Percentiles rank a stretch among this genome's conserved stretches.
Conservation (phyloP, 2,797 vertebrate species). For the Danio aesculapii region DNA sequence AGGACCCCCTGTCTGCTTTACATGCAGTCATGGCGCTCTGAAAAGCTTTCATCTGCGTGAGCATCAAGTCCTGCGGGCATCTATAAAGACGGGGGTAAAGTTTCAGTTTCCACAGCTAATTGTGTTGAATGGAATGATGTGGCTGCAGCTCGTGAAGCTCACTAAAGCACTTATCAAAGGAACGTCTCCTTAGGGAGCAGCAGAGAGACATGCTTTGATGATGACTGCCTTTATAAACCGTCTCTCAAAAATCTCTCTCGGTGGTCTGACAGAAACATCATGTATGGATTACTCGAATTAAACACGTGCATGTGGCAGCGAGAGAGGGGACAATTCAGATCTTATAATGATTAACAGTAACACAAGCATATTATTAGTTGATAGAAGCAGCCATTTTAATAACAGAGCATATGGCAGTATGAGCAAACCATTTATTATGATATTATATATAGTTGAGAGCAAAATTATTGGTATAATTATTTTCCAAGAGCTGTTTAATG, state of each 20-base stretch:
- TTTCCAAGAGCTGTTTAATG: too few relatives aligned
- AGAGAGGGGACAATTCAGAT: background rate
- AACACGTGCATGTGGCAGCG: constrained; percentile 23
- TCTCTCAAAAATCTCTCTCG: constrained; percentile 11
- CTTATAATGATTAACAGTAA: background rate
- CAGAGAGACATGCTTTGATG: constrained; percentile 36
- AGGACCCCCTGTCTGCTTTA: constrained; percentile 60
- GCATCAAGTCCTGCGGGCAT: constrained; percentile 47
- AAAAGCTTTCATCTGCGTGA: constrained; percentile 74
- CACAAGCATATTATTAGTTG: background rate
- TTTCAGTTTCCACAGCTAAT: constrained; percentile 50
- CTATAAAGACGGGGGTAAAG: constrained; percentile 44
- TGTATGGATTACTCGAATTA: constrained; percentile 25
- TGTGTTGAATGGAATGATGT: constrained; percentile 30
- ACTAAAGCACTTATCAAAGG: constrained; percentile 50
- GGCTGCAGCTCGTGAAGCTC: constrained; percentile 31
- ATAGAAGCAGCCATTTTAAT: background rate
- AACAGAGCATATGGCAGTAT: background rate
- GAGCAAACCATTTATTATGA: background rate
- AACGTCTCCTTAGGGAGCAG: constrained; percentile 38
- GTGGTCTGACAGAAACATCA: constrained; percentile 36
- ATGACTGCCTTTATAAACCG: constrained; percentile 2
- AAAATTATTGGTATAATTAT: too few relatives aligned
- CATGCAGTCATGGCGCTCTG: constrained; percentile 68
- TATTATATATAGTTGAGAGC: too few relatives aligned